phyloP scores from a whole-genome alignment of 2,113 vertebrate species.

The Heloderma charlesbogerti region DNA sequence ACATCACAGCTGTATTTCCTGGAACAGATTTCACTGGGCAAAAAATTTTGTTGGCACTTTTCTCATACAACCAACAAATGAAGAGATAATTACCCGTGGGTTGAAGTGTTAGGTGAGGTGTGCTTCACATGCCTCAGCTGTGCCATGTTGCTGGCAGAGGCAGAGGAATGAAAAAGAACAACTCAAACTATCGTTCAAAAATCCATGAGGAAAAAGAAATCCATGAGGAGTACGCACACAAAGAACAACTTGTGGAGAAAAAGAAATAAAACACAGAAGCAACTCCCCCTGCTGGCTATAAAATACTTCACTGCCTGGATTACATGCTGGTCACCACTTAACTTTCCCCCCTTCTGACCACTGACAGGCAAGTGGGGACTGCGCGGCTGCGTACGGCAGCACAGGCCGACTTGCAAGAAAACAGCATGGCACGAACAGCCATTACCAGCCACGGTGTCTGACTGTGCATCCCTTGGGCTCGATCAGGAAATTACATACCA shows the following conservation, averaged over 20 bases:
- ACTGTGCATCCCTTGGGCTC: background rate
- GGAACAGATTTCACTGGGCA: slow-evolving; percentile 34
- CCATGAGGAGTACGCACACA: background rate
- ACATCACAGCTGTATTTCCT: slow-evolving; percentile 49
- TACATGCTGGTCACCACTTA: background rate
- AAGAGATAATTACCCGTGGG: background rate
- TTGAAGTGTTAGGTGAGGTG: slow-evolving; percentile 1
- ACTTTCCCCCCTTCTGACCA: background rate
- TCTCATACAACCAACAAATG: slow-evolving; percentile 7
- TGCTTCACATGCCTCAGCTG: background rate
- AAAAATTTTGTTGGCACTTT: slow-evolving; percentile 13
- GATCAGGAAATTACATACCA: background rate
- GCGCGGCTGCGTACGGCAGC: background rate
- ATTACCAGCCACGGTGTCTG: background rate
- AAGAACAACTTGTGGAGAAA: background rate
- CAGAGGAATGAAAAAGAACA: background rate
- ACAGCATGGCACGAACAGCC: background rate
- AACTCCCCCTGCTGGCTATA: background rate
- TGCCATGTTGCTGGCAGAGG: background rate
- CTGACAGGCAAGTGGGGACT: background rate
- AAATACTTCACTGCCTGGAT: background rate
- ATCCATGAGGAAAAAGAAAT: background rate
- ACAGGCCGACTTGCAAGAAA: background rate
- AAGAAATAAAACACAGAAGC: fast-evolving
- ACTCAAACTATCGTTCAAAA: background rate